Evolutionary conservation across 2,113 vertebrate species (phyloP).

Genomic region (Thalassoma bifasciatum): DNA sequence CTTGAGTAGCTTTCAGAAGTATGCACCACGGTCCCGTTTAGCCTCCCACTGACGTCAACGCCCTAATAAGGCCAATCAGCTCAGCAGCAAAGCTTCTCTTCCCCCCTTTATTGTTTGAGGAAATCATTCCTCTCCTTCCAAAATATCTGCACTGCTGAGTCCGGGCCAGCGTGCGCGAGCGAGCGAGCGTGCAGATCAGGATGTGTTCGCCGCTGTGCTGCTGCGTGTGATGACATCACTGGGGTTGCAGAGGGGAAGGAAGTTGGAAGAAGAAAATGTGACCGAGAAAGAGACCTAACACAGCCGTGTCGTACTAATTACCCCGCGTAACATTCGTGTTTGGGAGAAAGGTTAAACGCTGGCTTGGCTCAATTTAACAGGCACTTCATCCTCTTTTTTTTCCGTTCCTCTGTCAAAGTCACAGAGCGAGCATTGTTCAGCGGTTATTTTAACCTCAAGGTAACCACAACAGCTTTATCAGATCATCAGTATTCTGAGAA

Average conservation of each 20-base stretch:
- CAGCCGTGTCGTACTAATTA: constrained; percentile 45
- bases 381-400: neutral
- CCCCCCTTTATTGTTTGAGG: constrained; percentile 14
- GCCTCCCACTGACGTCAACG: constrained; percentile 67
- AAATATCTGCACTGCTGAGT: constrained; percentile 57
- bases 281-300: constrained; percentile 37
- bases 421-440: neutral
- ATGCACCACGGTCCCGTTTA: constrained; percentile 40
- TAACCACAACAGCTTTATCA: too few relatives aligned
- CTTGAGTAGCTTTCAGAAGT: constrained; percentile 49
- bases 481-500: neutral
- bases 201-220: neutral
- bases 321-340: constrained; percentile 37
- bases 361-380: too few relatives aligned
- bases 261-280: constrained; percentile 52
- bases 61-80: constrained; percentile 53
- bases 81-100: constrained; percentile 29
- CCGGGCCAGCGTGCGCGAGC: constrained; percentile 30
- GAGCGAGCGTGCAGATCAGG: constrained; percentile 1
- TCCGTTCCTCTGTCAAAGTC: neutral
- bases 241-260: constrained; percentile 49
- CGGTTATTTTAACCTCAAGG: neutral
- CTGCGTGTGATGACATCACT: constrained; percentile 55
- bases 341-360: constrained; percentile 4
- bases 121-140: constrained; percentile 52